Conservation (phyloP, 2,113 vertebrate species). For the Pao palembangensis region DNA sequence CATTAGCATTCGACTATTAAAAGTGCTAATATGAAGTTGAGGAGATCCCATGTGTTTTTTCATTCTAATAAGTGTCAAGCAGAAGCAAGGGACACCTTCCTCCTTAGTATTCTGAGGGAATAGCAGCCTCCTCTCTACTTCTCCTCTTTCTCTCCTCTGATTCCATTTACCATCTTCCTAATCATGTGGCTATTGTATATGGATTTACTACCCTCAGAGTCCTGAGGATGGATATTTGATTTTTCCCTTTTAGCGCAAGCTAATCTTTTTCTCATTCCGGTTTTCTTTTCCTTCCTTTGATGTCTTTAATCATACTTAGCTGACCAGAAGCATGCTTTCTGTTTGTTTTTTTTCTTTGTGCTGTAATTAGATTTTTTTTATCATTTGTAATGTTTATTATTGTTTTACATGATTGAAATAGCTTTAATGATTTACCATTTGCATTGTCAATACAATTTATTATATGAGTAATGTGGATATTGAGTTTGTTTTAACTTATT, state of each 20-base stretch:
- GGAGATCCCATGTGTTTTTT: conserved; percentile 20
- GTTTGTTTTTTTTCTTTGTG: neutral
- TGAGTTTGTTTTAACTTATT: conserved; percentile 23
- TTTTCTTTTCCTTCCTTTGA: conserved; percentile 34
- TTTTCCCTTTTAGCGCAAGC: conserved; percentile 43
- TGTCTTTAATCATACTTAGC: conserved; percentile 24
- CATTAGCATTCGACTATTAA: conserved; percentile 35
- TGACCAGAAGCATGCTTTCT: conserved; percentile 21
- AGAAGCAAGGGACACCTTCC: conserved; percentile 12
- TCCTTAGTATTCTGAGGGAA: conserved; percentile 29
- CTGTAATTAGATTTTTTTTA: neutral
- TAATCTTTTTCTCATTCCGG: conserved; percentile 53
- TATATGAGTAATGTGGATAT: neutral
- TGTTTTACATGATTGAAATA: conserved; percentile 2
- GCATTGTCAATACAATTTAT: conserved; percentile 4
- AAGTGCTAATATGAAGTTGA: conserved; percentile 32
- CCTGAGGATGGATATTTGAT: conserved; percentile 62
- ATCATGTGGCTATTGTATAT: conserved; percentile 65
- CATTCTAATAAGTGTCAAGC: conserved; percentile 44
- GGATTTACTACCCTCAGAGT: conserved; percentile 63
- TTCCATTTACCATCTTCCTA: conserved; percentile 42
- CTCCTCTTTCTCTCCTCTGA: conserved; percentile 13
- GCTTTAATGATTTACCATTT: neutral
- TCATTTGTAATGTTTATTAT: neutral
- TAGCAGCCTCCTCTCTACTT: conserved; percentile 13